Evolutionary conservation across 2,113 vertebrate genomes (phyloP).

Genomic region (Mustela nigripes): DNA sequence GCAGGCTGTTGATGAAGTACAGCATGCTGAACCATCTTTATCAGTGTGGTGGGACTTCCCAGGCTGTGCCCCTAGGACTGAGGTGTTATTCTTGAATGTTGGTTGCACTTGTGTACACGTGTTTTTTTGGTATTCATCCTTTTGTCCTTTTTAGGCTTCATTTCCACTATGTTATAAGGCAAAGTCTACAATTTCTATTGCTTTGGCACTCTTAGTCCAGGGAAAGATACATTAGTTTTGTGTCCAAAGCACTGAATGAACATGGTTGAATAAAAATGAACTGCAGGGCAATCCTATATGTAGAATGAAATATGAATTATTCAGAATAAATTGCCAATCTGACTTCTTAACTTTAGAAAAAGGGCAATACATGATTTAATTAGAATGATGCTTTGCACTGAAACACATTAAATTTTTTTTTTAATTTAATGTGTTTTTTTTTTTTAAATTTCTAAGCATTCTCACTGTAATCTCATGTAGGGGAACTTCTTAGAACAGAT

Average conservation of each 20-base stretch:
- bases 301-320: constrained; percentile 14
- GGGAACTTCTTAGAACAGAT: neutral
- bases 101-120: neutral
- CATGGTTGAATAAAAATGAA: neutral
- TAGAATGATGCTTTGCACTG: constrained; percentile 4
- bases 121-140: neutral
- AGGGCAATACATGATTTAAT: neutral
- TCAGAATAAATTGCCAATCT: neutral
- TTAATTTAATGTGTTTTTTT: neutral
- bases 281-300: neutral
- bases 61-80: neutral
- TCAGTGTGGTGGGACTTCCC: neutral
- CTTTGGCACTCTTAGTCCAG: neutral
- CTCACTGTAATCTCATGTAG: neutral
- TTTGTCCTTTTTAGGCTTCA: neutral
- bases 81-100: neutral
- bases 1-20: neutral
- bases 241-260: neutral
- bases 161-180: constrained; percentile 17
- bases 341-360: constrained; percentile 29
- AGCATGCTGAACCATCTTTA: neutral
- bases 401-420: neutral
- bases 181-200: neutral
- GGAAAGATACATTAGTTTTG: neutral
- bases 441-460: neutral